These are phyloP conservation scores for Scleropages formosus DNA, from an alignment of 2,797 vertebrate species.

Conservation along the genomic window DNA sequence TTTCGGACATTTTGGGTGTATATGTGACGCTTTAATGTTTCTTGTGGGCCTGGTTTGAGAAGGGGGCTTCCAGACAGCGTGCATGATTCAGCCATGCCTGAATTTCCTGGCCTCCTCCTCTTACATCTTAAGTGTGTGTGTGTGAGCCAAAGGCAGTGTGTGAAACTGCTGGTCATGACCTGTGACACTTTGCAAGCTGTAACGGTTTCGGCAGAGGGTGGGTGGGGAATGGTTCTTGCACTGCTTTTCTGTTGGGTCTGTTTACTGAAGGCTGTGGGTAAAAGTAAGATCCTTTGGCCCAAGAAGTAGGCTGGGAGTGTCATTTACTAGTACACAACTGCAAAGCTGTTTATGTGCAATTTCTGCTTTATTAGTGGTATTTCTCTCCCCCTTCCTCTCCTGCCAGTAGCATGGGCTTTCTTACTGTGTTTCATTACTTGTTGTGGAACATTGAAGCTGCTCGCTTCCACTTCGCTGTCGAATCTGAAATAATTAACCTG, in stretches of 20 bases:
- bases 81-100: not conserved
- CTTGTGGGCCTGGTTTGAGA: not conserved
- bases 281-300: too few relatives aligned
- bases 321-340: constrained; percentile 7
- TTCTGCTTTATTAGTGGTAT: too few relatives aligned
- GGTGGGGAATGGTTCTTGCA: not conserved
- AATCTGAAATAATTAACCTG: too few relatives aligned
- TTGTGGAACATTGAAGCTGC: too few relatives aligned
- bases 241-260: not conserved
- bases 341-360: too few relatives aligned
- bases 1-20: too few relatives aligned
- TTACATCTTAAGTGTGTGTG: not conserved
- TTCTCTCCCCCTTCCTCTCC: too few relatives aligned
- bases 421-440: too few relatives aligned
- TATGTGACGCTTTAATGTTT: not conserved
- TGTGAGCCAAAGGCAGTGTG: not conserved
- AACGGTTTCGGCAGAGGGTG: not conserved
- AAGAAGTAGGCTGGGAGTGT: not conserved
- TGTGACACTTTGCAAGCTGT: constrained; percentile 8
- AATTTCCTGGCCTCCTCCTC: not conserved
- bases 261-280: not conserved
- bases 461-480: too few relatives aligned
- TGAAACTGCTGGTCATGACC: constrained; percentile 26
- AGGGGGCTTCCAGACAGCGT: not conserved
- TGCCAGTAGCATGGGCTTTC: too few relatives aligned